phyloP scores from a whole-genome alignment of 2,113 vertebrate species.

The Dipodomys merriami region DNA sequence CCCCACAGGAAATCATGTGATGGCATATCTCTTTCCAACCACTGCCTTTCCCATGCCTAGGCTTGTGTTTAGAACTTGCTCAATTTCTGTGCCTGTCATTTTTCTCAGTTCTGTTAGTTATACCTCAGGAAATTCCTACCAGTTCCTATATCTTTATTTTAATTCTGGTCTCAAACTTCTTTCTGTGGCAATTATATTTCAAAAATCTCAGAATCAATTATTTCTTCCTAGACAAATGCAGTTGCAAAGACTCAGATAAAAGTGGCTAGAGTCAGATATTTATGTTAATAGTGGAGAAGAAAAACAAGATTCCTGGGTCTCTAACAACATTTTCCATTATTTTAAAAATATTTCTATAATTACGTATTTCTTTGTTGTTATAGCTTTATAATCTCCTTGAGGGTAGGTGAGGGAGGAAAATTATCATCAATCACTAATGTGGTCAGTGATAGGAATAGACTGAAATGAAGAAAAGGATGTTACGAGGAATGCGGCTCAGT shows the following conservation, averaged over 20 bases:
- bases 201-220: neutral
- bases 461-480: neutral
- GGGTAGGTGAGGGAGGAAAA: neutral
- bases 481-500: too few relatives aligned
- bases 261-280: neutral
- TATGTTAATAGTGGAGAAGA: neutral
- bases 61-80: neutral
- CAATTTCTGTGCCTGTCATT: neutral
- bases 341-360: neutral
- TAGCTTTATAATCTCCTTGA: neutral
- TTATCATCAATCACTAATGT: neutral
- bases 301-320: neutral
- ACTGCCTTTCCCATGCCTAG: neutral
- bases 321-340: neutral
- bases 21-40: neutral
- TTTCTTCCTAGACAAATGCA: neutral
- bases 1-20: neutral
- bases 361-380: conserved; percentile 1
- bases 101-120: neutral
- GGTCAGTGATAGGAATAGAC: neutral
- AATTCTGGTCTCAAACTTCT: neutral
- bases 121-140: neutral
- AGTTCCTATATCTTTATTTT: neutral
- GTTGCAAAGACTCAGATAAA: neutral
- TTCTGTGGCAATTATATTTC: neutral